Evolutionary conservation across 2,797 vertebrate species (phyloP), one percentile per base, ranked within the genome.

Genomic region (Menidia menidia): DNA sequence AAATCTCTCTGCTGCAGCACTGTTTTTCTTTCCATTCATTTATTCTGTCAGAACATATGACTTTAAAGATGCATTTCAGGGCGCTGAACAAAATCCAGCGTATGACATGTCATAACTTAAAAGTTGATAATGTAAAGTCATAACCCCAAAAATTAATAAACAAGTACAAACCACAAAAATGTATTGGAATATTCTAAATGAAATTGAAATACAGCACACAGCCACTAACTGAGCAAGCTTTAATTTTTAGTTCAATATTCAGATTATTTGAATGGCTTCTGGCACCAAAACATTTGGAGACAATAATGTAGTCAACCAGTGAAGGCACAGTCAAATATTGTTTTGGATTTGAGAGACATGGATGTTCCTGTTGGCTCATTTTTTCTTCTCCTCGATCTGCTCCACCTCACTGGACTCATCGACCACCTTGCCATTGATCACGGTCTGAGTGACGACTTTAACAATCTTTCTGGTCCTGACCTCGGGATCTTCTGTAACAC

Each of bases 401-500:
- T 95, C 94, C 80, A 95, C 93, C 77, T 95, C 94, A 11, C 94
- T 96, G 55, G 92, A 95, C 87, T 96, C 95, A 4, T 94, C 89
- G 11, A 96, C 93, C 83, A 96, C 93, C 72, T 95, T 95, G 12
- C 95, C 95, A 18, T 96, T 94, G 64, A 96, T 84, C 92, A 96
- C 93, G 3, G 95, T 96, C 88, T 96, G 94, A 15, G 95, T 96
- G 64, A 96, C 94, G 1, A 94, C 94, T 87, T 95, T 96, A 12
- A 96, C 94, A 39, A 96, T 96, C 89, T 95, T 96, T 86, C 95
- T 93, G 66, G 94, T 96, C 59, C 92, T 90, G 1, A 96, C 87
- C 0, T 95, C 94, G 0, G 94, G 94, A 3, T 93, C 92, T 79
- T 92, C 94, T 95, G 87, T 10, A 83, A 84, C 58, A 81, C 33